Base-by-base conservation (phyloP, 1,140 invertebrate species). In the Pogonomyrmex barbatus region DNA sequence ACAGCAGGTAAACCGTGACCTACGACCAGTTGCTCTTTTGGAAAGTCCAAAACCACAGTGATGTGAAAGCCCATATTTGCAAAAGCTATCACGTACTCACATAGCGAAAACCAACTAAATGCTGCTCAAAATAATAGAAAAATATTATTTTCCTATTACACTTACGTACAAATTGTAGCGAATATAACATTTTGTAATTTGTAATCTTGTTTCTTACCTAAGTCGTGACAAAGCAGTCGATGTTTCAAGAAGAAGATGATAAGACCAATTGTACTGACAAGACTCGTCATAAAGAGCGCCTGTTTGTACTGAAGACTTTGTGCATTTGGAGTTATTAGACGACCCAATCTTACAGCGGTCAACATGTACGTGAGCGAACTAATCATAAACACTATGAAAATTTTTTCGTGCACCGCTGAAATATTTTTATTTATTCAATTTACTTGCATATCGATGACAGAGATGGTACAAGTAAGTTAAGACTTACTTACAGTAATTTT, bases 31-130 rank as follows among this genome's bases (percentile, higher is more conserved):
- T 97, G 96, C 93, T 98, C 97, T 67, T 96, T 96, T 47, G 97
- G 97, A 94, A 98, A 98, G 94, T 98, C 98, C 91, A 97, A 95
- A 78, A 98, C 97, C 47, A 98, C 97, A 12, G 98, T 97, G 36
- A 98, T 96, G 93, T 99, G 98, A 95, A 98, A 99, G 56, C 97
- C 97, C 98, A 99, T 98, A 93, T 98, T 99, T 92, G 97, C 97
- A 60, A 97, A 97, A 62, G 98, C 98, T 92, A 99, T 97, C 86
- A 98, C 96, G 94, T 98, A 99, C 93, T 99, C 98, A 93, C 98
- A 98, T 62, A 98, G 96, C 3, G 98, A 98, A 95, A 99, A 99
- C 97, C 97, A 98, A 93, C 98, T 98, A 95, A 98, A 99, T 82
- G 98, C 98, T 98, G 95, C 89, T 96, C 95, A 81, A 85, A 73